Evolutionary conservation across 1,140 invertebrate species (phyloP).

Genomic region (Caenorhabditis remanei): DNA sequence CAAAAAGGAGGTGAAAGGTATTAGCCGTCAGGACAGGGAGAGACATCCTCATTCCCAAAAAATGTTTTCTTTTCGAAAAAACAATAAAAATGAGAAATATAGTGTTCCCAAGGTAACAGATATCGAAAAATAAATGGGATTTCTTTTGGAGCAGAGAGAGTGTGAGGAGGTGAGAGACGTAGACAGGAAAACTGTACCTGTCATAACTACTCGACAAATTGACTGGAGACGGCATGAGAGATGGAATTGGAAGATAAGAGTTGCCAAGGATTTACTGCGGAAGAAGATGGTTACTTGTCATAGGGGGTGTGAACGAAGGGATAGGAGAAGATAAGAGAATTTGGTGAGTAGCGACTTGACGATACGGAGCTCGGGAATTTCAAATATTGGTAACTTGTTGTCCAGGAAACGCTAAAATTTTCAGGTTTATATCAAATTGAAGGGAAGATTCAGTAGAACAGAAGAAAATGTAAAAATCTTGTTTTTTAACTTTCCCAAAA

Average conservation of each 20-base stretch:
- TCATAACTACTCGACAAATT: constrained; percentile 51
- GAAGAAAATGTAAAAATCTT: no score
- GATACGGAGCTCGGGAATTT: no score
- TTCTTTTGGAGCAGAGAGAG: neutral
- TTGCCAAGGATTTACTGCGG: neutral
- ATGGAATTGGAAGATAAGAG: neutral
- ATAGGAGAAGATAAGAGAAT: neutral
- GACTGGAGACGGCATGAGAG: constrained; percentile 23
- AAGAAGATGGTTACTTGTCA: constrained; percentile 11
- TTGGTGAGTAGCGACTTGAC: neutral
- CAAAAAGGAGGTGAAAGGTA: neutral
- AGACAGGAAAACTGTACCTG: constrained; percentile 2
- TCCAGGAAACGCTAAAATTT: no score
- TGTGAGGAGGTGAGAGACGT: neutral
- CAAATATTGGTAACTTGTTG: no score
- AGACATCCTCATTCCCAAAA: neutral
- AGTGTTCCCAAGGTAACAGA: constrained; percentile 24
- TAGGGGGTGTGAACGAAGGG: neutral
- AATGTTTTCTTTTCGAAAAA: neutral
- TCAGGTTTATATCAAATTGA: no score
- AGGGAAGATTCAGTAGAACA: no score
- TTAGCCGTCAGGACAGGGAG: neutral
- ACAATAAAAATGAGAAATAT: neutral
- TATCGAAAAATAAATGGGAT: neutral
- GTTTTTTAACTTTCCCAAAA: no score